Evolutionary conservation across 2,797 vertebrate genomes (phyloP).

Genomic region (Alosa sapidissima): DNA sequence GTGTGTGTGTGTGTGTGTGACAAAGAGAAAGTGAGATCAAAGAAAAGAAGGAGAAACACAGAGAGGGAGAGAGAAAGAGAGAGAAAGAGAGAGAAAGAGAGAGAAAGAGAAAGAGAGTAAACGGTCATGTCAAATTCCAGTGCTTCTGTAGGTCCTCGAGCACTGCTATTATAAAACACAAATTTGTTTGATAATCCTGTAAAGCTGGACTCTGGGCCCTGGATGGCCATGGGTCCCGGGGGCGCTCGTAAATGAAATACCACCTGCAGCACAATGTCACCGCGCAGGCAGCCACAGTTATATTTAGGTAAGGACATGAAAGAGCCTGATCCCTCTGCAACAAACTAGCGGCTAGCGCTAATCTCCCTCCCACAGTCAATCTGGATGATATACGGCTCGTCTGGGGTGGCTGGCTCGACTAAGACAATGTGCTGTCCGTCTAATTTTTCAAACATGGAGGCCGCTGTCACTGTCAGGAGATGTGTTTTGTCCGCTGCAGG

Average conservation of each 20-base stretch:
- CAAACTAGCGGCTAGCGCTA: conserved; percentile 77
- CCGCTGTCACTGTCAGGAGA: conserved; percentile 54
- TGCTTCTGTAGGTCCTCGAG: conserved; percentile 78
- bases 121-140: conserved; percentile 78
- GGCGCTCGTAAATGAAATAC: conserved; percentile 79
- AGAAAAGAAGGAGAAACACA: not conserved
- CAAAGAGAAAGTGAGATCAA: not conserved
- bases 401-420: conserved; percentile 49
- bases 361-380: conserved; percentile 77
- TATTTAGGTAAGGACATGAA: conserved; percentile 80
- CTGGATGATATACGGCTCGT: conserved; percentile 67
- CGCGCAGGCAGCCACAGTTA: conserved; percentile 68
- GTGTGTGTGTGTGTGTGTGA: not conserved
- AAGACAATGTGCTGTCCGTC: conserved; percentile 65
- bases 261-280: conserved; percentile 69
- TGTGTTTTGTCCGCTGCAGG: conserved; percentile 19
- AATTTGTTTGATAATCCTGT: conserved; percentile 81
- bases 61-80: not conserved
- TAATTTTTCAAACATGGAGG: conserved; percentile 57
- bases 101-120: not conserved
- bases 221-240: conserved; percentile 78
- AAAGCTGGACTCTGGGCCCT: conserved; percentile 80
- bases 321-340: conserved; percentile 81
- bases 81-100: not conserved
- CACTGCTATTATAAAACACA: conserved; percentile 86